Percentiles rank a stretch among this genome's conserved stretches.
phyloP scores from a whole-genome alignment of 2,888 invertebrate genomes.

The Sicus ferrugineus region DNA sequence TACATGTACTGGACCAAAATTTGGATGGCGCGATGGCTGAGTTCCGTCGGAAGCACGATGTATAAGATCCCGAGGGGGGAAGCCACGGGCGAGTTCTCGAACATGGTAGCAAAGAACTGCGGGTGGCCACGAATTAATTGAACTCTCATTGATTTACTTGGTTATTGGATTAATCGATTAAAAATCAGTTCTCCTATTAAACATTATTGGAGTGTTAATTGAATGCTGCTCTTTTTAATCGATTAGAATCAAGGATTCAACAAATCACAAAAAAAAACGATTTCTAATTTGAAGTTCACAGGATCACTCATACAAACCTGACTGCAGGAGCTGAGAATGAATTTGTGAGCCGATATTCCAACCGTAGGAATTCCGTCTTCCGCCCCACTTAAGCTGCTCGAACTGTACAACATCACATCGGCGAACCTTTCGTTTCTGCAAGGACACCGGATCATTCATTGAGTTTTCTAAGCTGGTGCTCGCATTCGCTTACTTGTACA shows the following conservation, averaged over 20 bases:
- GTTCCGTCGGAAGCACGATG: constrained; percentile 81
- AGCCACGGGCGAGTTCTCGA: constrained; percentile 59
- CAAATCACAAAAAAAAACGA: neutral
- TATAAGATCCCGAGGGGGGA: constrained; percentile 68
- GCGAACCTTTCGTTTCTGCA: constrained; percentile 80
- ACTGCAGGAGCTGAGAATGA: constrained; percentile 84
- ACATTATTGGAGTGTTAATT: too few relatives aligned
- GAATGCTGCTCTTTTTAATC: too few relatives aligned
- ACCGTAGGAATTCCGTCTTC: constrained; percentile 66
- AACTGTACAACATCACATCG: constrained; percentile 80
- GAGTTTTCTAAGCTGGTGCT: neutral
- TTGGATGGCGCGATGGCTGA: constrained; percentile 80
- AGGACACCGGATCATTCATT: constrained; percentile 31
- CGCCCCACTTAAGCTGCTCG: constrained; percentile 63
- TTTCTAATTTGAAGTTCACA: neutral
- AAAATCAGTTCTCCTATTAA: too few relatives aligned
- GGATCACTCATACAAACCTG: constrained; percentile 57
- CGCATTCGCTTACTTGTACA: constrained; percentile 64
- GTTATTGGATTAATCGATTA: too few relatives aligned
- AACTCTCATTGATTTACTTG: neutral
- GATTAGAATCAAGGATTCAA: neutral
- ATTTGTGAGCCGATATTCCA: constrained; percentile 85
- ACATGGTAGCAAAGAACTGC: constrained; percentile 63
- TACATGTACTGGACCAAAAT: constrained; percentile 88
- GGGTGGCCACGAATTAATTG: constrained; percentile 13